phyloP scores from a whole-genome alignment of 2,797 vertebrate species.

The Aulostomus chinensis region DNA sequence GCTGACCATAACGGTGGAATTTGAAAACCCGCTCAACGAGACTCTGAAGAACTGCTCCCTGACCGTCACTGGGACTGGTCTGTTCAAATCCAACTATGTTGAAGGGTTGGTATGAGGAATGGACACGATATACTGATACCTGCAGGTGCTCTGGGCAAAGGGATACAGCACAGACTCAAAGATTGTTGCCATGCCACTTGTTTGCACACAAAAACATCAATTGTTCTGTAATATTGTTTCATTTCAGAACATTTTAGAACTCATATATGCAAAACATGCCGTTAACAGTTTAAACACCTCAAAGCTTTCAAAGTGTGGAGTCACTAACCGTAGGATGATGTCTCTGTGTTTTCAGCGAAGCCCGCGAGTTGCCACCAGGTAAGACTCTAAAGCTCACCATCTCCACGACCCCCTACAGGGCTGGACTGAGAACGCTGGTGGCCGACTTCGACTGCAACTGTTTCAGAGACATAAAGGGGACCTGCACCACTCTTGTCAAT shows the following conservation, averaged over 20 bases:
- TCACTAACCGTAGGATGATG: too few species aligned
- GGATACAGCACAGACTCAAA: too few species aligned
- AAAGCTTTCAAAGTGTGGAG: too few species aligned
- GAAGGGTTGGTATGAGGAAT: neutral
- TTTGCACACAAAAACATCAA: too few species aligned
- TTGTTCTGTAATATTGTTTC: too few species aligned
- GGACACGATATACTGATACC: too few species aligned
- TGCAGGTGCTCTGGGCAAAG: too few species aligned
- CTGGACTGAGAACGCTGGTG: neutral
- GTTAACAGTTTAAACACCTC: too few species aligned
- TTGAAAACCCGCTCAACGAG: constrained; percentile 8
- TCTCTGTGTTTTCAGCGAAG: neutral
- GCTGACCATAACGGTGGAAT: neutral
- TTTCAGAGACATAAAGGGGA: constrained; percentile 12
- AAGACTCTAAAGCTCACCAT: fast-evolving
- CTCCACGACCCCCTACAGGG: neutral
- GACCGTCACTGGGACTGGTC: constrained; percentile 1
- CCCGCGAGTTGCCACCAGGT: fast-evolving
- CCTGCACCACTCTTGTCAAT: neutral
- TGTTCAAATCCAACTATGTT: neutral
- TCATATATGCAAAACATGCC: too few species aligned
- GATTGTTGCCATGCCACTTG: too few species aligned
- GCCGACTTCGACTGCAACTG: constrained; percentile 21
- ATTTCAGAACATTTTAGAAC: too few species aligned
- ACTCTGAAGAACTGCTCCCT: constrained; percentile 9